Evolutionary conservation across 2,797 vertebrate genomes (phyloP).

Genomic region (Melanotaenia boesemani): DNA sequence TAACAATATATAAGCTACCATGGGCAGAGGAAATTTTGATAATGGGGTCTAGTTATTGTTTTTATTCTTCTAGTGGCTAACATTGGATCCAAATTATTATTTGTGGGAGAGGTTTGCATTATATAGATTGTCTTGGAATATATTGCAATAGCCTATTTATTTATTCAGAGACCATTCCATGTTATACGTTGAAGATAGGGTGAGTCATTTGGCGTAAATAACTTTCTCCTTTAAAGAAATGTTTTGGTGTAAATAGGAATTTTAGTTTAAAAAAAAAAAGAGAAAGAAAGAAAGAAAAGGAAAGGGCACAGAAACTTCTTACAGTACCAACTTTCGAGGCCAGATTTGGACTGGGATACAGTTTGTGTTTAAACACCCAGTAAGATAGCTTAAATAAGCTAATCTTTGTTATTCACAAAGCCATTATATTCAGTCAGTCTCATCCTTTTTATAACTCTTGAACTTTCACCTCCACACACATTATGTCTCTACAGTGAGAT

Average conservation of each 20-base stretch:
- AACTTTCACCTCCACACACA: neutral
- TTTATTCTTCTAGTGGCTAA: neutral
- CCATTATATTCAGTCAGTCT: conserved; percentile 12
- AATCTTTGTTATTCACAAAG: conserved; percentile 1
- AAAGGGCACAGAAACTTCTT: neutral
- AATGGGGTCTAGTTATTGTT: neutral
- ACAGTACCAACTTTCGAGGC: neutral
- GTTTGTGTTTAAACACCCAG: conserved; percentile 5
- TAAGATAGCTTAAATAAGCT: neutral
- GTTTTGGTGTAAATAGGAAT: neutral
- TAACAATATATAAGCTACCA: no score
- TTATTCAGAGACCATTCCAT: no score
- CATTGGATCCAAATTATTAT: neutral
- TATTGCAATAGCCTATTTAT: neutral
- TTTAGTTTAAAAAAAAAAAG: neutral
- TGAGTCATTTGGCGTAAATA: neutral
- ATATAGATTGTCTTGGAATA: neutral
- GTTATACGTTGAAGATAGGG: no score
- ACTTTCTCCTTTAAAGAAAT: neutral
- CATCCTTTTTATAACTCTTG: conserved; percentile 6
- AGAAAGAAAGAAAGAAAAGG: neutral
- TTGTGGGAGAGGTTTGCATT: neutral
- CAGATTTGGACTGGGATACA: neutral
- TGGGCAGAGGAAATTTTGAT: neutral
- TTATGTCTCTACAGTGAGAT: conserved; percentile 4